These are phyloP conservation scores for Orthosia gothica DNA, from an alignment of 2,888 invertebrate species.

Conservation along the genomic window DNA sequence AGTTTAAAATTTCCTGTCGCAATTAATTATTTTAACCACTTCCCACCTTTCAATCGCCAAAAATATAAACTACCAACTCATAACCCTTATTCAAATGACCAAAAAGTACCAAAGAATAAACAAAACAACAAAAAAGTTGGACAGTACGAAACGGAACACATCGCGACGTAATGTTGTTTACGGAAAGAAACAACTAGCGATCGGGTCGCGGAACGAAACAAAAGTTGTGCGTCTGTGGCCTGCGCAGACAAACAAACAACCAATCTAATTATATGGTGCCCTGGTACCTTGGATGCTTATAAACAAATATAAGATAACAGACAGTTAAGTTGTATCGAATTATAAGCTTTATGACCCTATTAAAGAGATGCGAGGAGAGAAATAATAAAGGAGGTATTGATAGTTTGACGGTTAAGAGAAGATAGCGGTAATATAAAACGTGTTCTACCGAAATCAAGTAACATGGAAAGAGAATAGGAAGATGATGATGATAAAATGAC, in stretches of 20 bases:
- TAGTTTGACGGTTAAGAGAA: background rate
- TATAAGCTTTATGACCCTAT: background rate
- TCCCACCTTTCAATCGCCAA: background rate
- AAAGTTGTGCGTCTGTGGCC: conserved; percentile 68
- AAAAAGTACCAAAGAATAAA: conserved; percentile 37
- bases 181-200: conserved; percentile 76
- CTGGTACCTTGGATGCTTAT: background rate
- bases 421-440: no score
- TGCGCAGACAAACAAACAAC: conserved; percentile 69
- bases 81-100: conserved; percentile 20
- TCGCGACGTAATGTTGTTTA: conserved; percentile 74
- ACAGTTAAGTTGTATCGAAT: background rate
- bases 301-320: background rate
- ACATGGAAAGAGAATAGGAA: no score
- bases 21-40: no score
- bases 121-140: conserved; percentile 45
- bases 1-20: no score
- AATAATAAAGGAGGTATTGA: background rate
- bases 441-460: no score
- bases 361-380: background rate
- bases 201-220: conserved; percentile 72
- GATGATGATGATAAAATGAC: no score
- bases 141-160: conserved; percentile 67
- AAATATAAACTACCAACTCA: background rate
- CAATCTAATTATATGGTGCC: conserved; percentile 71